These are phyloP conservation scores for Sympetrum striolatum DNA, from an alignment of 2,888 invertebrate species.

Conservation along the genomic window DNA sequence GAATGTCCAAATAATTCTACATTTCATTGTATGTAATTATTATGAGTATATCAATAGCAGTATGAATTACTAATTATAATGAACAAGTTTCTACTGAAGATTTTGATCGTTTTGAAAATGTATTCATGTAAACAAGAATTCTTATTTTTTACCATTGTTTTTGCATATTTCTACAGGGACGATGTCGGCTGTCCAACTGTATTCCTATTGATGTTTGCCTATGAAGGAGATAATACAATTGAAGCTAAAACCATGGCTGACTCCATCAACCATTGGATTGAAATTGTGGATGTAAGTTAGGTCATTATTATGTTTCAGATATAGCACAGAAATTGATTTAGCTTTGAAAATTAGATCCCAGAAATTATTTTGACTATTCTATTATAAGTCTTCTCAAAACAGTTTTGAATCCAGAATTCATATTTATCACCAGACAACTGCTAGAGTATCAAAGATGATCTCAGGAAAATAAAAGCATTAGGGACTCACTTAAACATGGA, in stretches of 20 bases:
- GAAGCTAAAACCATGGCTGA: slow-evolving; percentile 75
- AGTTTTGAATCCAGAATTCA: background rate
- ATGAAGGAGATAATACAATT: slow-evolving; percentile 85
- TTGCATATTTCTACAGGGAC: slow-evolving; percentile 49
- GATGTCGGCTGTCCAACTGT: slow-evolving; percentile 64
- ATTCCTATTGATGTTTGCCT: slow-evolving; percentile 77
- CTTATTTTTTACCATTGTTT: no score
- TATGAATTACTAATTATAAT: no score
- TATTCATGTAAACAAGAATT: no score
- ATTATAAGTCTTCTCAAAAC: background rate
- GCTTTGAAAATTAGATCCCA: background rate
- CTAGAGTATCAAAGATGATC: no score
- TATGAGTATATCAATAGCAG: no score
- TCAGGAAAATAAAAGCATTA: no score
- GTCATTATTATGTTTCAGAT: background rate
- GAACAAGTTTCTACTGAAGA: no score
- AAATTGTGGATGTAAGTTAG: slow-evolving; percentile 61
- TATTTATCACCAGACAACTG: background rate
- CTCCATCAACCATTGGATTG: slow-evolving; percentile 65
- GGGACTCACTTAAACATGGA: no score
- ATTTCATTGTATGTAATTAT: no score
- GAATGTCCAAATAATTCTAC: no score
- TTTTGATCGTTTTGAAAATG: no score
- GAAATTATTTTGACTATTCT: background rate
- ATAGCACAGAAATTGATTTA: background rate